A percentile compares a stretch with the other conserved stretches of the same genome.
These are phyloP conservation scores for Arctia plantaginis DNA, from an alignment of 2,888 invertebrate species.

Conservation along the genomic window DNA sequence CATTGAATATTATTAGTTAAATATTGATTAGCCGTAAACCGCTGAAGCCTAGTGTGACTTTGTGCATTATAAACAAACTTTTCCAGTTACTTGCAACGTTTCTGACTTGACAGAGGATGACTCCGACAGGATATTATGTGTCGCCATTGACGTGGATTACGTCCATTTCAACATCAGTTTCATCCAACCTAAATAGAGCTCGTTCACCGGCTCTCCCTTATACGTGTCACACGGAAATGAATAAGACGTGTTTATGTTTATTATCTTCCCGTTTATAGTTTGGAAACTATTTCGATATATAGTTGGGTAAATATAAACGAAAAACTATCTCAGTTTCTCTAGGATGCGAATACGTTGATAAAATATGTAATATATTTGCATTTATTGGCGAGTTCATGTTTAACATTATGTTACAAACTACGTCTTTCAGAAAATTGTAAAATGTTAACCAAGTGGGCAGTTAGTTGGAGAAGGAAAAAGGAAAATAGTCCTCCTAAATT, in stretches of 20 bases:
- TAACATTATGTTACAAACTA: too few species aligned
- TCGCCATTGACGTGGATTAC: constrained; percentile 39
- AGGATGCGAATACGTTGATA: neutral
- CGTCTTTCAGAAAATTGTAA: neutral
- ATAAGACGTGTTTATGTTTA: constrained; percentile 18
- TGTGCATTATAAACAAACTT: neutral
- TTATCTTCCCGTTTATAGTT: constrained; percentile 4
- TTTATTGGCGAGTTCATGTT: neutral
- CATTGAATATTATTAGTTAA: too few species aligned
- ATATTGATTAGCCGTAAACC: neutral
- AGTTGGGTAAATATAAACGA: neutral
- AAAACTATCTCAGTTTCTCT: neutral
- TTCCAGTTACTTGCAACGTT: neutral
- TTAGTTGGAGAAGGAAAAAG: neutral
- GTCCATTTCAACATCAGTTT: constrained; percentile 21
- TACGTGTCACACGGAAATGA: constrained; percentile 39
- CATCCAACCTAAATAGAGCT: constrained; percentile 36
- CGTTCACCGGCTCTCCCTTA: constrained; percentile 26
- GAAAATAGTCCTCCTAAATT: neutral
- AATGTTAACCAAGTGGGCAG: neutral
- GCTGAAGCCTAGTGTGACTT: neutral
- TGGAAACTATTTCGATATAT: neutral
- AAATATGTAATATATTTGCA: neutral
- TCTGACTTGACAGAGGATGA: constrained; percentile 15
- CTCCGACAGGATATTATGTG: constrained; percentile 51